Percentiles rank a stretch among this genome's conserved stretches.
phyloP scores from a whole-genome alignment of 2,888 invertebrate genomes.

The Parelbella ahira region DNA sequence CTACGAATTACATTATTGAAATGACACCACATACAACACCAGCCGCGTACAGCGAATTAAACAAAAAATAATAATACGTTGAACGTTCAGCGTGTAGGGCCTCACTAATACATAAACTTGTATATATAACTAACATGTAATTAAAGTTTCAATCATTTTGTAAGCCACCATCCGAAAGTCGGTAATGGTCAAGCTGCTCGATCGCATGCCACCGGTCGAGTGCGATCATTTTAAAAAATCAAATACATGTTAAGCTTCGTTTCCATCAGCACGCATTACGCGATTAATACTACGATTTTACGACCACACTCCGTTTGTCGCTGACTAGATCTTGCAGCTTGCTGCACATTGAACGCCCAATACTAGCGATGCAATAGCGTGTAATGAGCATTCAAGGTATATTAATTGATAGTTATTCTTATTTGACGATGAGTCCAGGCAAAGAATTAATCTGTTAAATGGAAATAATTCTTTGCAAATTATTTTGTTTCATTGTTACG shows the following conservation, averaged over 20 bases:
- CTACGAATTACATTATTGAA: no score
- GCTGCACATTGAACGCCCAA: conserved; percentile 26
- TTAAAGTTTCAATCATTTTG: conserved; percentile 19
- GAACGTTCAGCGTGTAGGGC: background rate
- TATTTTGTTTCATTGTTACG: no score
- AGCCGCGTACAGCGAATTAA: no score
- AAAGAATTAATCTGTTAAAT: no score
- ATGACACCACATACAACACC: no score
- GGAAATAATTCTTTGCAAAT: no score
- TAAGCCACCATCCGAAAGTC: conserved; percentile 29
- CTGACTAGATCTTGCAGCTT: conserved; percentile 52
- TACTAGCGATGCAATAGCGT: no score
- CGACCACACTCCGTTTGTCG: conserved; percentile 39
- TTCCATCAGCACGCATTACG: conserved; percentile 36
- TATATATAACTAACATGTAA: conserved; percentile 26
- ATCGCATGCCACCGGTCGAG: conserved; percentile 29
- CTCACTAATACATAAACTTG: no score
- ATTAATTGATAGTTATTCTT: background rate
- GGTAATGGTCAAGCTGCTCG: conserved; percentile 36
- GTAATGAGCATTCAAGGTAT: conserved; percentile 10
- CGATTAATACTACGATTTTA: conserved; percentile 37
- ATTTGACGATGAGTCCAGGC: background rate
- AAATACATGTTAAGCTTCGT: conserved; percentile 35
- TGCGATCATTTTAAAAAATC: conserved; percentile 33
- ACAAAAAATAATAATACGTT: no score